Conservation (phyloP, 2,113 vertebrate genomes). For the Ameiurus melas region DNA sequence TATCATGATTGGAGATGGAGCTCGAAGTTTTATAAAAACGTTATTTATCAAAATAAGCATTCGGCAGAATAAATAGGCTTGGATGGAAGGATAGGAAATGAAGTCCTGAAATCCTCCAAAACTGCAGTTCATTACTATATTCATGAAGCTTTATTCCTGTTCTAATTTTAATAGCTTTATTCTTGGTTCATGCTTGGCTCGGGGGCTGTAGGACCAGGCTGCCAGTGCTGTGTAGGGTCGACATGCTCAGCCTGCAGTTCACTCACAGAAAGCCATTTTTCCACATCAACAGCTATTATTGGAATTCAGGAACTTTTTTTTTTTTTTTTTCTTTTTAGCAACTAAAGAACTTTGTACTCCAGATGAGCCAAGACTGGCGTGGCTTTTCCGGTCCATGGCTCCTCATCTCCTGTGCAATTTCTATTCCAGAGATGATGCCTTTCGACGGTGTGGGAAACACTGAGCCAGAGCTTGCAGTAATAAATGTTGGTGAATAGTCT, state of each 20-base stretch:
- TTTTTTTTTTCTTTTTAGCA: background rate
- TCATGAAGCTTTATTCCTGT: background rate
- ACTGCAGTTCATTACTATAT: background rate
- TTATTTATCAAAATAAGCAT: background rate
- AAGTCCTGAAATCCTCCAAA: background rate
- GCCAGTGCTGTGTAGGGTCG: too few species aligned
- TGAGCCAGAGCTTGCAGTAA: background rate
- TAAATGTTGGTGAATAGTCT: background rate
- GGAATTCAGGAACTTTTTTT: background rate
- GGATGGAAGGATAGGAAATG: background rate
- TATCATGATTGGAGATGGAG: background rate
- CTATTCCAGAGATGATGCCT: background rate
- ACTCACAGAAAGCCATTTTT: background rate
- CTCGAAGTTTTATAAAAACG: background rate
- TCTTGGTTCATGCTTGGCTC: background rate
- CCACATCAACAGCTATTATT: background rate
- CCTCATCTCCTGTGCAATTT: background rate
- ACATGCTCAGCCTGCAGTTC: slow-evolving; percentile 6
- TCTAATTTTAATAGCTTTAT: slow-evolving; percentile 13
- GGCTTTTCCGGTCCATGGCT: background rate
- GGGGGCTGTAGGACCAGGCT: background rate
- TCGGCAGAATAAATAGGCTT: background rate
- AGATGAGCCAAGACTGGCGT: background rate
- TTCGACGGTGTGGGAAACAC: background rate
- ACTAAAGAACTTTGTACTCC: background rate